Evolutionary conservation across 2,797 vertebrate genomes (phyloP).

Genomic region (Numenius phaeopus): DNA sequence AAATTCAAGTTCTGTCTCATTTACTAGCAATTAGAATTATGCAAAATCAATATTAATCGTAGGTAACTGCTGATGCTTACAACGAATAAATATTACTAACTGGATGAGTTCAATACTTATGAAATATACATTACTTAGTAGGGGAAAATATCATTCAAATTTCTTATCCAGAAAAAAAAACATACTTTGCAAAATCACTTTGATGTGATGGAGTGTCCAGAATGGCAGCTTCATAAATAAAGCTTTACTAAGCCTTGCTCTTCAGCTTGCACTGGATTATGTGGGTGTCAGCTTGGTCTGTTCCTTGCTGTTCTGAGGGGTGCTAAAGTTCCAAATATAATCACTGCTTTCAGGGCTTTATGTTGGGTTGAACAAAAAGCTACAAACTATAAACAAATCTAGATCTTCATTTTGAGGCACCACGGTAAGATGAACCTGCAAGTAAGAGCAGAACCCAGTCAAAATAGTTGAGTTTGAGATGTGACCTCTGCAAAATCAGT

Average conservation of each 20-base stretch:
- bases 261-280: background rate
- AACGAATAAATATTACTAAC: background rate
- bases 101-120: background rate
- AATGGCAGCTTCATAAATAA: slow-evolving; percentile 36
- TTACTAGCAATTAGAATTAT: background rate
- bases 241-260: slow-evolving; percentile 18
- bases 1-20: background rate
- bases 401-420: background rate
- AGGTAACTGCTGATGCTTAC: background rate
- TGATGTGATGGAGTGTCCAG: slow-evolving; percentile 9
- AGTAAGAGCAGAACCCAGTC: background rate
- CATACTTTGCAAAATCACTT: background rate
- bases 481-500: background rate
- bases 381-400: background rate
- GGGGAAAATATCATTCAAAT: background rate
- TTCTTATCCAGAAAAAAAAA: background rate
- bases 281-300: slow-evolving; percentile 44
- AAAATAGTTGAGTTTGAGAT: background rate
- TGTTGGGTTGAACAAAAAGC: background rate
- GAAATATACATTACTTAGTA: background rate
- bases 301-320: background rate
- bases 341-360: background rate
- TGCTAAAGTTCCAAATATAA: background rate
- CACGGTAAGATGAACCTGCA: background rate
- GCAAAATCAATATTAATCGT: background rate